Conservation (phyloP, 2,113 vertebrate genomes). For the Phalacrocorax aristotelis region DNA sequence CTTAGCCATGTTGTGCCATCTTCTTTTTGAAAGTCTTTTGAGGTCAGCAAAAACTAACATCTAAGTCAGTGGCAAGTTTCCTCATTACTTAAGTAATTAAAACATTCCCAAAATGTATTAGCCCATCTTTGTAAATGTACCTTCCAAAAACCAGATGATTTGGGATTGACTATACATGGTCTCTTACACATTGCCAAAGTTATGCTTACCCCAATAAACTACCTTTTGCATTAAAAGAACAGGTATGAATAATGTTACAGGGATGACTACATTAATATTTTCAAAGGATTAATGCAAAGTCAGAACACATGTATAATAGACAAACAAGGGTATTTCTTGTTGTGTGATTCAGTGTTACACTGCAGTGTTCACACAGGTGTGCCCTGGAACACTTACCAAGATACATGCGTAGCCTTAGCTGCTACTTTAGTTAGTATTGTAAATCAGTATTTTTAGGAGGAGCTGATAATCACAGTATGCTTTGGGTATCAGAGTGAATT, state of each 20-base stretch:
- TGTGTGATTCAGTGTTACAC: not conserved
- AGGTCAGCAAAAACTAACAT: not conserved
- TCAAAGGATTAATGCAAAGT: not conserved
- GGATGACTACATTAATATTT: not conserved
- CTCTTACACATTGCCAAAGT: not conserved
- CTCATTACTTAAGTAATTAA: not conserved
- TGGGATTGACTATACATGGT: not conserved
- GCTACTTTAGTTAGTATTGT: not conserved
- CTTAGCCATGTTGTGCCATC: not conserved
- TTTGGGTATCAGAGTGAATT: not conserved
- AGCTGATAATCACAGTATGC: not conserved
- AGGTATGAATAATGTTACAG: not conserved
- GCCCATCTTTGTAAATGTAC: not conserved
- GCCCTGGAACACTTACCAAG: not conserved
- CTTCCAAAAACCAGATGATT: not conserved
- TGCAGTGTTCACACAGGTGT: not conserved
- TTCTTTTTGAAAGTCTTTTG: not conserved
- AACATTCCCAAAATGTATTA: not conserved
- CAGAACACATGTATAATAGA: not conserved
- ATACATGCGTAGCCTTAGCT: not conserved
- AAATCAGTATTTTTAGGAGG: not conserved
- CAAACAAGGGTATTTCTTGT: not conserved
- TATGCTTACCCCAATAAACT: not conserved
- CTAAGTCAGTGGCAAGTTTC: not conserved
- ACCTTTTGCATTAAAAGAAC: not conserved